Evolutionary conservation across 1,140 invertebrate species (phyloP).

Genomic region (Trypoxylus dichotomus): DNA sequence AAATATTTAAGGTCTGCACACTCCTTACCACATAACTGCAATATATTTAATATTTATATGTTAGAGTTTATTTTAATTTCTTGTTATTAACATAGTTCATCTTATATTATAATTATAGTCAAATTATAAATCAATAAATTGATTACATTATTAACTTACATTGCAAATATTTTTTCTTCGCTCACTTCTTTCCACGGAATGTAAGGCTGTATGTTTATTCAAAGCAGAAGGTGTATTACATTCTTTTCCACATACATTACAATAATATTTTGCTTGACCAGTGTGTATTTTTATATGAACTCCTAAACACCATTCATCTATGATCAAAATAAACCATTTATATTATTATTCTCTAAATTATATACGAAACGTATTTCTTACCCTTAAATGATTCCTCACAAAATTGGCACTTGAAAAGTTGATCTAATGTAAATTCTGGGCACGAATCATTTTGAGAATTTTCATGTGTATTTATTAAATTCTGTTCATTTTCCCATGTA

Average conservation of each 20-base stretch:
- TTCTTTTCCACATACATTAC: conserved; percentile 44
- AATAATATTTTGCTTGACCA: conserved; percentile 48
- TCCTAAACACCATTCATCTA: conserved; percentile 51
- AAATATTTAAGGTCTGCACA: conserved; percentile 43
- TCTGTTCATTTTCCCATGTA: conserved; percentile 43
- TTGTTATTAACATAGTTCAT: no score
- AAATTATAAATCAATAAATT: conserved; percentile 22
- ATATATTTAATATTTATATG: no score
- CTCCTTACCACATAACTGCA: conserved; percentile 44
- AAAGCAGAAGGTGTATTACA: conserved; percentile 37
- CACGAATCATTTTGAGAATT: conserved; percentile 42
- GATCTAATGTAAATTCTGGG: conserved; percentile 45
- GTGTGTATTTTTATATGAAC: conserved; percentile 51
- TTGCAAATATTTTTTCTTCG: conserved; percentile 38
- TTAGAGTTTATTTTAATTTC: no score
- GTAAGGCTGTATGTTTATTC: conserved; percentile 40
- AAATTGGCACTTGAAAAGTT: conserved; percentile 50
- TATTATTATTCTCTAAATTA: background rate
- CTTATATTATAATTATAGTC: no score
- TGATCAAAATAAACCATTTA: conserved; percentile 8
- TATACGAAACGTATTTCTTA: conserved; percentile 1
- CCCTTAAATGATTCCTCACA: conserved; percentile 50
- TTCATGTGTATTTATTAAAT: conserved; percentile 39
- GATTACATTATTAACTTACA: conserved; percentile 35
- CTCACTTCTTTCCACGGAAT: conserved; percentile 31